Conservation (phyloP, 2,888 invertebrate genomes). For the Eupeodes luniger region DNA sequence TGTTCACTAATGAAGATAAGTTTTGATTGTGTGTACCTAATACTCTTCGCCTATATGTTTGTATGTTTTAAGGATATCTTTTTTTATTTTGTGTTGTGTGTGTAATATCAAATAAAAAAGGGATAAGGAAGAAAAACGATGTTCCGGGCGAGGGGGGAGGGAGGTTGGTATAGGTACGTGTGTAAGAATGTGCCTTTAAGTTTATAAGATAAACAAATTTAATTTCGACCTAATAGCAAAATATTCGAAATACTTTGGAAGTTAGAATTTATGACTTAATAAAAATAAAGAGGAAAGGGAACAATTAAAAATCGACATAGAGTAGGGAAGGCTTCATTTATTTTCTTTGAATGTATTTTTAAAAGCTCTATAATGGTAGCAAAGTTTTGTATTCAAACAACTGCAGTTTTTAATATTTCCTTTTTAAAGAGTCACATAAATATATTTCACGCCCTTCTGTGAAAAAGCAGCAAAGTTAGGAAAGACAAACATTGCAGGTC, state of each 20-base stretch:
- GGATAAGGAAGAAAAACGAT: slow-evolving; percentile 6
- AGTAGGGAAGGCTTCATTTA: no score
- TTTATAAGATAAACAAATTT: slow-evolving; percentile 22
- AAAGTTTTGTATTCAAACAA: no score
- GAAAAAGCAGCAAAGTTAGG: no score
- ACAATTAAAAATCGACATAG: not conserved
- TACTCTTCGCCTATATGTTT: not conserved
- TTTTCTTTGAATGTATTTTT: no score
- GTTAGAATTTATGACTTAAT: slow-evolving; percentile 7
- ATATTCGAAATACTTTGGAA: not conserved
- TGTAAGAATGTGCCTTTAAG: slow-evolving; percentile 9
- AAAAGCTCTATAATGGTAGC: no score
- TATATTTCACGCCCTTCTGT: no score
- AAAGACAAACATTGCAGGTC: no score
- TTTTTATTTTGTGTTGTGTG: slow-evolving; percentile 16
- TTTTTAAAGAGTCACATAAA: no score
- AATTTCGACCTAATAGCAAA: not conserved
- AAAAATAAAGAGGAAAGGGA: not conserved
- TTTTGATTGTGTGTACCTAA: slow-evolving; percentile 28
- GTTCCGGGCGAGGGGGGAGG: not conserved
- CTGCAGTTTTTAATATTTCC: no score
- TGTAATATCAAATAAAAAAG: slow-evolving; percentile 15
- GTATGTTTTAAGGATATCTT: no score
- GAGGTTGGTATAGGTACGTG: not conserved
- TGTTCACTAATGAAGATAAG: slow-evolving; percentile 53